These are phyloP conservation scores for Drosophila percnosoma DNA, from an alignment of 2,888 invertebrate species.

Conservation along the genomic window DNA sequence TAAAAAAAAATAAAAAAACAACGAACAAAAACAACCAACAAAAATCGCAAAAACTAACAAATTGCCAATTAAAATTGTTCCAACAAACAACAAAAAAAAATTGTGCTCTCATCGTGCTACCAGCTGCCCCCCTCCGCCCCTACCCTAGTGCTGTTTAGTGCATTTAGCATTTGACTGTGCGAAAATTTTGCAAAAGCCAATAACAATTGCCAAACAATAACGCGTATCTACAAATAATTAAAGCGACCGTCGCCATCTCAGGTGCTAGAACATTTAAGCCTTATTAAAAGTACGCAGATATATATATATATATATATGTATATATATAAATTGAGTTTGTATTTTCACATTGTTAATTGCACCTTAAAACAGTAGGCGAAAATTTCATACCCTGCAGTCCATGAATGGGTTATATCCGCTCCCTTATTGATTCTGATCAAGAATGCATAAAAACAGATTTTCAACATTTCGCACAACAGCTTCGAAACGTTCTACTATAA, in stretches of 20 bases:
- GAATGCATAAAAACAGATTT: not conserved
- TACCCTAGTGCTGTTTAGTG: constrained; percentile 4
- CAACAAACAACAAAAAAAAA: constrained; percentile 11
- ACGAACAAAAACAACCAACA: not conserved
- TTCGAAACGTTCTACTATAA: not conserved
- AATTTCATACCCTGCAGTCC: not conserved
- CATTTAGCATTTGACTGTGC: constrained; percentile 67
- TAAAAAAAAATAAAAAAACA: not conserved
- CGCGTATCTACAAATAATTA: constrained; percentile 38
- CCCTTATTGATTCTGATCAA: not conserved
- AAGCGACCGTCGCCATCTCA: constrained; percentile 25
- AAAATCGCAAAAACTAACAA: constrained; percentile 41
- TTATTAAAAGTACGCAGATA: not conserved
- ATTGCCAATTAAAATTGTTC: constrained; percentile 50
- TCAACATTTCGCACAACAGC: not conserved
- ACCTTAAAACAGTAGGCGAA: not conserved
- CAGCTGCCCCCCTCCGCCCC: constrained; percentile 4
- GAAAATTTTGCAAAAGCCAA: constrained; percentile 50
- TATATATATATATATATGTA: not conserved
- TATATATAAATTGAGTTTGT: not conserved
- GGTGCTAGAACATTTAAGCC: constrained; percentile 20
- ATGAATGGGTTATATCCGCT: not conserved
- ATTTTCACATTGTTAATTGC: not conserved
- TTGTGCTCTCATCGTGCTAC: constrained; percentile 22
- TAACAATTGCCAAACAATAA: constrained; percentile 32